These are phyloP conservation scores for Saguinus midas DNA, from an alignment of 2,113 vertebrate genomes.

Conservation along the genomic window DNA sequence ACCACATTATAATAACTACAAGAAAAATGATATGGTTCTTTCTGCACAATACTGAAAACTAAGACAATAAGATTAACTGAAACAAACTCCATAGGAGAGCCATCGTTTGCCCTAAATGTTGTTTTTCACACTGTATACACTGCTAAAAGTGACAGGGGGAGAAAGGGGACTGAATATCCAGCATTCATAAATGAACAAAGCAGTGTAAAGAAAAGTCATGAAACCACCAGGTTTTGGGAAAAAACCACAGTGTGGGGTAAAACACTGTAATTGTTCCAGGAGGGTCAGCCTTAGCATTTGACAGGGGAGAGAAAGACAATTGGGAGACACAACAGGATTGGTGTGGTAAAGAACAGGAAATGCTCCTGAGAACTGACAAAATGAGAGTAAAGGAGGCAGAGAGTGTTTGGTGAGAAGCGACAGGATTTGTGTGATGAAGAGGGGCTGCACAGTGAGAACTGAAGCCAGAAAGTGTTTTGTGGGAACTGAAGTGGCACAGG, in stretches of 20 bases:
- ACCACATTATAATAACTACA: background rate
- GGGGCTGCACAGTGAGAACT: no score
- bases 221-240: accelerated
- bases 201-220: accelerated
- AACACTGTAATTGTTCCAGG: background rate
- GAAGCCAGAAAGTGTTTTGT: no score
- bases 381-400: background rate
- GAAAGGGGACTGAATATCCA: background rate
- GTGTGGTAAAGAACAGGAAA: background rate
- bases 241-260: no score
- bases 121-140: background rate
- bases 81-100: background rate
- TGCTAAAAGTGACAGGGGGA: background rate
- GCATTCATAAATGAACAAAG: background rate
- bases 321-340: accelerated
- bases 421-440: background rate
- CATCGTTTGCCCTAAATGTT: background rate
- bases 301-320: no score
- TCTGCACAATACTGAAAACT: background rate
- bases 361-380: background rate
- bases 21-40: background rate
- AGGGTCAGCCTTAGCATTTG: background rate
- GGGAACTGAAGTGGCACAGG: no score
- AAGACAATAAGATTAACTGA: background rate
- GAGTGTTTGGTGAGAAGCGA: no score